Evolutionary conservation across 2,113 vertebrate species (phyloP), one percentile per base, ranked within the genome.

Genomic region (Coryphaenoides rupestris): DNA sequence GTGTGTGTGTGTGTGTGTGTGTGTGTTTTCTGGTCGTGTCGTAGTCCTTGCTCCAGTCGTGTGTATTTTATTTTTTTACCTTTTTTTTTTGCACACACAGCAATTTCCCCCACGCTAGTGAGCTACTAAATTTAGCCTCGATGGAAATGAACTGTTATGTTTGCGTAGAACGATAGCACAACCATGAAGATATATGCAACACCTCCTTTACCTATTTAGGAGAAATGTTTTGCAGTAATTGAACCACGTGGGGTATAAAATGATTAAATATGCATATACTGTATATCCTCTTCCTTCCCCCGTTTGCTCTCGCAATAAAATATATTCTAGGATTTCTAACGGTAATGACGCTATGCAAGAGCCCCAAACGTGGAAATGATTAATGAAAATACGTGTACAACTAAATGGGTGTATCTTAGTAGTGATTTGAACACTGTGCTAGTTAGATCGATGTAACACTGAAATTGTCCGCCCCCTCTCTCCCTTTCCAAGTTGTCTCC

Each of bases 321-420:
- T 24, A 46, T 40, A 47, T 62, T 21, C 56, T 47, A 17, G 64
- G 57, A 63, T 26, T 55, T 63, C 22, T 58, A 21, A 68, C 23
- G 49, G 56, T 54, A 65, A 66, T 49, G 57, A 58, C 60, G 56
- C 79, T 84, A 84, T 84, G 77, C 83, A 85, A 78, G 45, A 61
- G 46, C 71, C n/a, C n/a, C 63, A 40, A 6, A 40, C 33, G 13
- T 40, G 33, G 9, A 40, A 40, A 40, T 40, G 33, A 40, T 40
- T 40, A 7, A 40, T 40, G 33, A 40, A 7, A 40, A 40, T 40
- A 40, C 33, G 13, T 40, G 10, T 40, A 26, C 24, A 26, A 26
- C 24, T 26, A 40, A 40, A 40, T 40, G 6, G 33, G 33, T 40
- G 33, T 40, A 40, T 40, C 33, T 40, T 40, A 7, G 33, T 40